A percentile compares a stretch with the other conserved stretches of the same genome.
These are phyloP conservation scores for Fregetta grallaria DNA, from an alignment of 2,113 vertebrate species.

Conservation along the genomic window DNA sequence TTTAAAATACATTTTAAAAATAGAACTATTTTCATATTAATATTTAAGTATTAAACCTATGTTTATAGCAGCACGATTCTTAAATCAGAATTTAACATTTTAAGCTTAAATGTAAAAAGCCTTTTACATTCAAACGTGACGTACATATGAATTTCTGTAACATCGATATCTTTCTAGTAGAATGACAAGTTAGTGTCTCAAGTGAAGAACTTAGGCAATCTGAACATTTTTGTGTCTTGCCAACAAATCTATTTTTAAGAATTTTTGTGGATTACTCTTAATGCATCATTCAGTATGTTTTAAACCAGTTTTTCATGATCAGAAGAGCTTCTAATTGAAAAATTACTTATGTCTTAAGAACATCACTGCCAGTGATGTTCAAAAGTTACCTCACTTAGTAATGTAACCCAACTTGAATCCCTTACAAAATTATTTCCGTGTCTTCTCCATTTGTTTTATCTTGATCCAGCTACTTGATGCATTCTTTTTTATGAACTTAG, in stretches of 20 bases:
- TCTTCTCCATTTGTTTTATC: not conserved
- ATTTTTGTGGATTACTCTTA: not conserved
- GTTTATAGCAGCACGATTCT: not conserved
- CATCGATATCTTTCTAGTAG: not conserved
- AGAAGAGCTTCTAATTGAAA: conserved; percentile 7
- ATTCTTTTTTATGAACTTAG: conserved; percentile 8
- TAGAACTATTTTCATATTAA: conserved; percentile 32
- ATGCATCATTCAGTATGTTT: not conserved
- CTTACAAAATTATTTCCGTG: not conserved
- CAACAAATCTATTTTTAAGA: not conserved
- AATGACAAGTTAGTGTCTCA: not conserved
- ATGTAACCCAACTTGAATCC: not conserved
- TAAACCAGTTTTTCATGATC: not conserved
- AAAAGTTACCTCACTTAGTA: conserved; percentile 26
- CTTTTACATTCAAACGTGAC: conserved; percentile 8
- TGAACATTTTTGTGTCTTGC: not conserved
- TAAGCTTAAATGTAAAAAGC: not conserved
- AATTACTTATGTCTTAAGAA: conserved; percentile 17
- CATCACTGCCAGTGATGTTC: not conserved
- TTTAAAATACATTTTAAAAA: conserved; percentile 15
- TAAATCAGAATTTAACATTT: conserved; percentile 11
- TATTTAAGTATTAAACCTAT: not conserved
- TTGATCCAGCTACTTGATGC: not conserved
- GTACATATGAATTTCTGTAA: not conserved
- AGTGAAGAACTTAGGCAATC: not conserved